Percentiles rank a stretch among this genome's conserved stretches.
Conservation (phyloP, 1,140 invertebrate genomes). For the Drosophila nasuta region DNA sequence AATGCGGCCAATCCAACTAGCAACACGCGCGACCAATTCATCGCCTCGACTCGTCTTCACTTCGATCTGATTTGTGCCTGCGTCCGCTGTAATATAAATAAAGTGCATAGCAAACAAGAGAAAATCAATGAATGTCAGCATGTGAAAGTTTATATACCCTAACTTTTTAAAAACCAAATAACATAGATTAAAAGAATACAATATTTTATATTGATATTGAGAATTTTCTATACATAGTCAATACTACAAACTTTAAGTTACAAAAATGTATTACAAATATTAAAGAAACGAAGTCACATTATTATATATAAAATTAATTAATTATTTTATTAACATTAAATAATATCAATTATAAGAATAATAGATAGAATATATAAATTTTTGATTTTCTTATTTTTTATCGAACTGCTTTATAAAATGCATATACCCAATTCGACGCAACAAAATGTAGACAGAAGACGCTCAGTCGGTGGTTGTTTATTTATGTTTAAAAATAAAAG, state of each 20-base stretch:
- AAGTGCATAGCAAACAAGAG: conserved; percentile 49
- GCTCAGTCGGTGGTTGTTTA: conserved; percentile 75
- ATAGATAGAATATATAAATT: too few relatives aligned
- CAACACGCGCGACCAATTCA: conserved; percentile 81
- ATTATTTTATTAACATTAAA: too few relatives aligned
- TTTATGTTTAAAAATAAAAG: conserved; percentile 79
- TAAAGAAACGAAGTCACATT: too few relatives aligned
- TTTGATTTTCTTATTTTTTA: neutral
- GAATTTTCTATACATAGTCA: too few relatives aligned
- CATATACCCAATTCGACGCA: neutral
- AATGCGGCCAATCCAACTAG: conserved; percentile 69
- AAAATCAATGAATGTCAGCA: conserved; percentile 9
- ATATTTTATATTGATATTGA: too few relatives aligned
- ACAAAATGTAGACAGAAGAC: conserved; percentile 12
- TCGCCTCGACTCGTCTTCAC: conserved; percentile 46
- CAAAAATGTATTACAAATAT: too few relatives aligned
- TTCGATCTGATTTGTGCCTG: conserved; percentile 46
- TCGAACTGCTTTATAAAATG: neutral
- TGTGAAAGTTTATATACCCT: neutral
- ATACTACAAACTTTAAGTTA: too few relatives aligned
- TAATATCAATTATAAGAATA: too few relatives aligned
- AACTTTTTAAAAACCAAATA: neutral
- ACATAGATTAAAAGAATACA: neutral
- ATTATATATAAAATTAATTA: too few relatives aligned
- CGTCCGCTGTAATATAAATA: conserved; percentile 76